These are phyloP conservation scores for Acromyrmex charruanus DNA, from an alignment of 1,140 invertebrate genomes.

Conservation along the genomic window DNA sequence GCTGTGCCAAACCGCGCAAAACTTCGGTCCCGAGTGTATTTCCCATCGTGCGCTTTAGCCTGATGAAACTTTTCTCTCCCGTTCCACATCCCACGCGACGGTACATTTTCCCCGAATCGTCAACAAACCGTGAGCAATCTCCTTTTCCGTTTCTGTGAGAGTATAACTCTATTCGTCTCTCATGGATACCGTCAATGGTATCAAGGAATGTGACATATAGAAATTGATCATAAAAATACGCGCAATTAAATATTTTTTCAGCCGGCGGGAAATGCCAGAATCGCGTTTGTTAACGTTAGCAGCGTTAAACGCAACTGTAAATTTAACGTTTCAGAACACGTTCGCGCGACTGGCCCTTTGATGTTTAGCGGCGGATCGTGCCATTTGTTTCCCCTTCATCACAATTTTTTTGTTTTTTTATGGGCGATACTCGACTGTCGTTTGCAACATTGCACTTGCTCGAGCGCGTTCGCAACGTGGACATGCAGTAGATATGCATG, in stretches of 20 bases:
- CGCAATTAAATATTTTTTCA: slow-evolving; percentile 27
- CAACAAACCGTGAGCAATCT: slow-evolving; percentile 21
- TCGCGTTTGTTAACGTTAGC: background rate
- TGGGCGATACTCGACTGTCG: slow-evolving; percentile 12
- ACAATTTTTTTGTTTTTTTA: slow-evolving; percentile 32
- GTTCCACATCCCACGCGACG: background rate
- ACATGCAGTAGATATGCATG: background rate
- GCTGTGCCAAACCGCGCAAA: slow-evolving; percentile 33
- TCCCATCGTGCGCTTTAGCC: slow-evolving; percentile 14
- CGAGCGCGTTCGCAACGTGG: background rate
- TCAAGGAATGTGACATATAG: too few relatives aligned
- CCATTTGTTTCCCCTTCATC: slow-evolving; percentile 25
- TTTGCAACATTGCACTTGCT: slow-evolving; percentile 6
- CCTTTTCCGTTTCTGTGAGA: background rate
- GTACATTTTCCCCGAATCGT: slow-evolving; percentile 33
- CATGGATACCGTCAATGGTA: too few relatives aligned
- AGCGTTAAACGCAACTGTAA: slow-evolving; percentile 22
- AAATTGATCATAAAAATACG: slow-evolving; percentile 9
- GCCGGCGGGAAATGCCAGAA: background rate
- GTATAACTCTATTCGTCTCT: background rate
- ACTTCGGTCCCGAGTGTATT: slow-evolving; percentile 57
- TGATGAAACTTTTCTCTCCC: slow-evolving; percentile 51
- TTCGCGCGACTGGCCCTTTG: slow-evolving; percentile 17
- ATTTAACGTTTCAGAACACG: slow-evolving; percentile 1
- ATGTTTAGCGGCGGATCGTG: slow-evolving; percentile 25